Conservation (phyloP, 1,140 invertebrate genomes). For the Drosophila sp. region DNA sequence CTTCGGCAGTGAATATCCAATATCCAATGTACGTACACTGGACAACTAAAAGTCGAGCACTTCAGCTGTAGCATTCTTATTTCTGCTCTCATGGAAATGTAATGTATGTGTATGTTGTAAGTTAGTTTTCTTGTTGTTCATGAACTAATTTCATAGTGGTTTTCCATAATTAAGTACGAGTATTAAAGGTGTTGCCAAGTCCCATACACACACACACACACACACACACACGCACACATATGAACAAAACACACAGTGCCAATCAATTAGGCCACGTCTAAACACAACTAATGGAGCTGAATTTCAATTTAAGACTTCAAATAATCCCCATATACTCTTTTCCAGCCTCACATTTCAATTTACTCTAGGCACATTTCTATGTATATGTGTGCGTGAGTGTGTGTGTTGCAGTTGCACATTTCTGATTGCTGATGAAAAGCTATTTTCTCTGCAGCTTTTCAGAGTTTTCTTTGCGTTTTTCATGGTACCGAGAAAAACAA, state of each 20-base stretch:
- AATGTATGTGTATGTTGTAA: conserved; percentile 28
- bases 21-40: no score
- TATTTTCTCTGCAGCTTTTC: conserved; percentile 14
- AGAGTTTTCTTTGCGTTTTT: conserved; percentile 8
- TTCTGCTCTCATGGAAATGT: conserved; percentile 7
- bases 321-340: background rate
- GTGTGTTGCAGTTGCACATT: conserved; percentile 28
- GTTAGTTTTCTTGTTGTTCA: conserved; percentile 48
- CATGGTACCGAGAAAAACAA: conserved; percentile 36
- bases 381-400: conserved; percentile 3
- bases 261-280: conserved; percentile 37
- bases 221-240: no score
- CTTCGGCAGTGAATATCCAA: no score
- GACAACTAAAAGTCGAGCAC: no score
- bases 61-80: no score
- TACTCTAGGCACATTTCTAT: conserved; percentile 21
- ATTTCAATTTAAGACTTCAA: conserved; percentile 17
- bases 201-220: background rate
- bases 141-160: conserved; percentile 65
- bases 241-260: background rate
- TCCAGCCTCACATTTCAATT: conserved; percentile 58
- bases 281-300: conserved; percentile 21
- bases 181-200: conserved; percentile 25
- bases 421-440: conserved; percentile 24
- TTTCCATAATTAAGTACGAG: conserved; percentile 39